Conservation (phyloP, 2,797 vertebrate genomes). For the Heliangelus exortis region DNA sequence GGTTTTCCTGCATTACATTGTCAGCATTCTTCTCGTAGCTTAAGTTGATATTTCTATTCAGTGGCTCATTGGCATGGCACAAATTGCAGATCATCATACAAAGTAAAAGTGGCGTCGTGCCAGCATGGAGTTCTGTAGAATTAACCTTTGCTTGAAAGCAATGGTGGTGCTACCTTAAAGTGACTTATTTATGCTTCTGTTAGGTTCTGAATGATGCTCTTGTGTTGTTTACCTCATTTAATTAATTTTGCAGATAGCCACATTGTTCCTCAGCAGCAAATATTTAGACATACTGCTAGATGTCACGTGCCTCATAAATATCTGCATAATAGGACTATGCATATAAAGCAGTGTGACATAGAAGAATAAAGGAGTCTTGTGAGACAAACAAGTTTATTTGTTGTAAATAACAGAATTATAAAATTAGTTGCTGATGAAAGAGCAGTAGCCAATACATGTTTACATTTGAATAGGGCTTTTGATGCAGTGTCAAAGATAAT, state of each 20-base stretch:
- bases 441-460: neutral
- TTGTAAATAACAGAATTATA: conserved; percentile 23
- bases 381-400: neutral
- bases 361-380: neutral
- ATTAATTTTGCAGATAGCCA: neutral
- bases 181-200: neutral
- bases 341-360: neutral
- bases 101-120: conserved; percentile 20
- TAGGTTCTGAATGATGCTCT: neutral
- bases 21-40: conserved; percentile 54
- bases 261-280: neutral
- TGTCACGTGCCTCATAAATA: neutral
- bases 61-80: conserved; percentile 33
- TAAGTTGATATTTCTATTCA: conserved; percentile 39
- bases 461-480: conserved; percentile 49
- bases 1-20: conserved; percentile 36
- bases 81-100: conserved; percentile 63
- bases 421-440: conserved; percentile 31
- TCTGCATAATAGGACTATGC: neutral
- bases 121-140: conserved; percentile 50
- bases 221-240: neutral
- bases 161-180: conserved; percentile 18
- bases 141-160: conserved; percentile 17
- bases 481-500: conserved; percentile 22
- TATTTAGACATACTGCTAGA: neutral